Evolutionary conservation across 2,888 invertebrate species (phyloP).

Genomic region (Seira ritae): DNA sequence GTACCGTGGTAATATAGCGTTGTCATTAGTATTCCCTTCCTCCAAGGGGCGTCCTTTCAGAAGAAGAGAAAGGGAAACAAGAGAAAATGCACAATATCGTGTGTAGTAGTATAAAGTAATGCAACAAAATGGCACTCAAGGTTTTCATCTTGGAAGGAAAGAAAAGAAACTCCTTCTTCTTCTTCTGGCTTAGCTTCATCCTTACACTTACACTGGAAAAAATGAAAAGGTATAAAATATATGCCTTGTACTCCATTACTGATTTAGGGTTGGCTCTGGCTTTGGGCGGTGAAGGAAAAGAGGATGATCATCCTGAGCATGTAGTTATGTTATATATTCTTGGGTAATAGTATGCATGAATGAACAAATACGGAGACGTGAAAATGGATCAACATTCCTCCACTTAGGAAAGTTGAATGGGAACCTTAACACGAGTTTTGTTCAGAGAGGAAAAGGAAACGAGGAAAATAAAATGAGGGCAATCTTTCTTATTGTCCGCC

Average conservation of each 20-base stretch:
- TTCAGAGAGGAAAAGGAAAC: constrained; percentile 36
- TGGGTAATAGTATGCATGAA: too few relatives aligned
- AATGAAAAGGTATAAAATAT: too few relatives aligned
- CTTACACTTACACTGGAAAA: too few relatives aligned
- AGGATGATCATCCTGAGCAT: too few relatives aligned
- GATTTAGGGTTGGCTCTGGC: constrained; percentile 36
- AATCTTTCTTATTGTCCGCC: constrained; percentile 49
- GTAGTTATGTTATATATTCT: too few relatives aligned
- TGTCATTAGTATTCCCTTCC: constrained; percentile 57
- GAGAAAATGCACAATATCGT: too few relatives aligned
- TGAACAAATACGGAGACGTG: background rate
- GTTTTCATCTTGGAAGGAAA: constrained; percentile 25
- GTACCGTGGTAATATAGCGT: too few relatives aligned
- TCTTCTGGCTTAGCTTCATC: background rate
- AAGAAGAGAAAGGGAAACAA: constrained; percentile 2
- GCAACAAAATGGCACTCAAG: constrained; percentile 13
- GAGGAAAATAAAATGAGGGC: constrained; percentile 40
- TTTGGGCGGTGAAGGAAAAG: constrained; percentile 17
- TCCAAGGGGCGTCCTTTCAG: constrained; percentile 49
- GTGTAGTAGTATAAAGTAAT: constrained; percentile 13
- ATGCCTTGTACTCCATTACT: constrained; percentile 20
- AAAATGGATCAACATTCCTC: constrained; percentile 15
- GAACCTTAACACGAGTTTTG: constrained; percentile 39
- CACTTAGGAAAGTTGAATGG: too few relatives aligned
- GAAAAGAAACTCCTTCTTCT: constrained; percentile 22